Conservation (phyloP, 1,140 invertebrate genomes). For the Temnothorax nylanderi region DNA sequence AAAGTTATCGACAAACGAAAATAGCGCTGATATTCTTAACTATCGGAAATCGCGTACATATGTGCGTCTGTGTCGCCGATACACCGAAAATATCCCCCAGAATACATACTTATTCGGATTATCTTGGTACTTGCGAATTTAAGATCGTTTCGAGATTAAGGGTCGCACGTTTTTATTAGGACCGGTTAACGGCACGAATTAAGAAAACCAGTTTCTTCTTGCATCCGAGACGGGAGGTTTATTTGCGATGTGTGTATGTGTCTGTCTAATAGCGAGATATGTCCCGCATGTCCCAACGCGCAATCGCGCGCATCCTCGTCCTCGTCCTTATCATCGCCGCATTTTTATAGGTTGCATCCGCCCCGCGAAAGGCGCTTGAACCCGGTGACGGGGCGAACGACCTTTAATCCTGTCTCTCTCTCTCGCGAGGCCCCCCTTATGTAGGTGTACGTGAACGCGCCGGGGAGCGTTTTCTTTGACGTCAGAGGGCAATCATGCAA, state of each 20-base stretch:
- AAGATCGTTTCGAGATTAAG: conserved; percentile 11
- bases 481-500: conserved; percentile 79
- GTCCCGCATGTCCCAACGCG: neutral
- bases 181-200: conserved; percentile 18
- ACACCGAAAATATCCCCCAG: conserved; percentile 13
- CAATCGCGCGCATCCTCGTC: conserved; percentile 39
- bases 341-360: conserved; percentile 54
- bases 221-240: neutral
- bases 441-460: conserved; percentile 26
- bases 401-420: conserved; percentile 74
- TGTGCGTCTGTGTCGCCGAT: neutral
- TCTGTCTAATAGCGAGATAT: conserved; percentile 22
- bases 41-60: conserved; percentile 1
- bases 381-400: conserved; percentile 67
- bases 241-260: neutral
- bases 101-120: neutral
- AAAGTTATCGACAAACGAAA: conserved; percentile 47
- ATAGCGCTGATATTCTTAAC: conserved; percentile 52
- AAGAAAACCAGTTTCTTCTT: conserved; percentile 39
- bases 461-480: conserved; percentile 74
- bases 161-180: conserved; percentile 17
- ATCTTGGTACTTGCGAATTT: neutral
- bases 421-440: conserved; percentile 32
- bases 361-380: conserved; percentile 71
- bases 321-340: conserved; percentile 50